Evolutionary conservation across 2,113 vertebrate genomes (phyloP), one percentile per base, ranked within the genome.

Genomic region (Salvelinus sp.): DNA sequence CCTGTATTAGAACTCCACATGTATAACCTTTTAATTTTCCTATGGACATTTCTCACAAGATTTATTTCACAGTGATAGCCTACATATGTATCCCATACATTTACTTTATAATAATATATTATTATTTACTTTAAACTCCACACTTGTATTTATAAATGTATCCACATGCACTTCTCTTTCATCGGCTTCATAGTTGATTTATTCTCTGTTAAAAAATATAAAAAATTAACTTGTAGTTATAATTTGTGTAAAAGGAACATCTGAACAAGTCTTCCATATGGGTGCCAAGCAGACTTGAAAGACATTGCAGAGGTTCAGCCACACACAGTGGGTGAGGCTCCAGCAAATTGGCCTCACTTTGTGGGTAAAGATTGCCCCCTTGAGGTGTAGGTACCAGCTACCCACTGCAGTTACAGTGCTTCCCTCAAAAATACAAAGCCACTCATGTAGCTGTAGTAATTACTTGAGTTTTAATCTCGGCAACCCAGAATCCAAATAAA

Each of bases 321-420:
- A 33, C 23, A 4, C 3, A 54, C 50, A 4, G 72, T 70, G 9
- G 91, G 87, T 82, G 79, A 80, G 76, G 82, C 79, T 44, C 33
- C 47, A 82, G 67, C 44, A 65, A 68, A 70, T 58, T 6, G 23
- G 70, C 48, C 64, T 72, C 70, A 62, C 74, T 79, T 62, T 18
- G 57, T 84, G 88, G 79, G 76, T 85, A 82, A 86, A 88, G 77
- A 91, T 84, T 89, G 91, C 88, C 88, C 87, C 85, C 91, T 87
- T 76, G 80, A 70, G 91, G 87, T 81, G 78, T 38, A 83, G 66
- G 20, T 48, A 14, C 58, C 38, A 83, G 66, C 22, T 50, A 14
- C 62, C 66, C 84, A 88, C 62, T 90, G 77, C 86, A 88, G n/a
- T 62, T 57, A 18, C 5, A 57, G 54, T 57, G 54, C 54, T 57